phyloP scores from a whole-genome alignment of 2,888 invertebrate genomes.

The Hypsopygia costalis region DNA sequence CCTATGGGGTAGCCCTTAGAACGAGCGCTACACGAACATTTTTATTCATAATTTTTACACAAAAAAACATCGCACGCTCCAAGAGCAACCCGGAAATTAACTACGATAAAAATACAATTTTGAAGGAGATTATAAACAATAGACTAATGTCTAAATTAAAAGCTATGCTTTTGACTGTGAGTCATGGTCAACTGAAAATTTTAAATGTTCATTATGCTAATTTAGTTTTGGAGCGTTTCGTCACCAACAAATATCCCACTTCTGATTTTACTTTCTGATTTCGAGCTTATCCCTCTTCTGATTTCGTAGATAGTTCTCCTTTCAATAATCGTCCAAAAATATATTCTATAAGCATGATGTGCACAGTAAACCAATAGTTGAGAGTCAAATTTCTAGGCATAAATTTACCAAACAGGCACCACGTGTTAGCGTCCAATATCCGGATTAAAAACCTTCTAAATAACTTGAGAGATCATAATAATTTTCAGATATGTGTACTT shows the following conservation, averaged over 20 bases:
- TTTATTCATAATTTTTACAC: slow-evolving; percentile 33
- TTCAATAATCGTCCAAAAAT: no score
- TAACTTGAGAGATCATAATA: slow-evolving; percentile 6
- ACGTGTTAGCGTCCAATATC: neutral
- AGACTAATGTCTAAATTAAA: slow-evolving; percentile 28
- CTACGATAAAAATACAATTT: slow-evolving; percentile 29
- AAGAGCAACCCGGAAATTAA: slow-evolving; percentile 24
- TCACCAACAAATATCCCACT: neutral
- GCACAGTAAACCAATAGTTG: no score
- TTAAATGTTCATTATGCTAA: neutral
- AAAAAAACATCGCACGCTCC: slow-evolving; percentile 17
- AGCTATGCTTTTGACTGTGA: slow-evolving; percentile 27
- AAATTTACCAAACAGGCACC: slow-evolving; percentile 4
- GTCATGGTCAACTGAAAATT: slow-evolving; percentile 14
- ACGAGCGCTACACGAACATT: slow-evolving; percentile 12
- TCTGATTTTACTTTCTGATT: no score
- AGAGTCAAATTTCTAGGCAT: neutral
- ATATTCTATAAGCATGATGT: no score
- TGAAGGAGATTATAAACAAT: slow-evolving; percentile 34
- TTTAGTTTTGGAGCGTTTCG: neutral
- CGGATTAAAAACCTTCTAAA: slow-evolving; percentile 1
- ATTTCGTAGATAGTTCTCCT: no score
- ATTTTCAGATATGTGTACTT: slow-evolving; percentile 6
- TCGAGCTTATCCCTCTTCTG: no score
- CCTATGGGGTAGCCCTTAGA: slow-evolving; percentile 25